A percentile compares a stretch with the other conserved stretches of the same genome.
These are phyloP conservation scores for Dryocosmus kuriphilus DNA, from an alignment of 2,888 invertebrate genomes.

Conservation along the genomic window DNA sequence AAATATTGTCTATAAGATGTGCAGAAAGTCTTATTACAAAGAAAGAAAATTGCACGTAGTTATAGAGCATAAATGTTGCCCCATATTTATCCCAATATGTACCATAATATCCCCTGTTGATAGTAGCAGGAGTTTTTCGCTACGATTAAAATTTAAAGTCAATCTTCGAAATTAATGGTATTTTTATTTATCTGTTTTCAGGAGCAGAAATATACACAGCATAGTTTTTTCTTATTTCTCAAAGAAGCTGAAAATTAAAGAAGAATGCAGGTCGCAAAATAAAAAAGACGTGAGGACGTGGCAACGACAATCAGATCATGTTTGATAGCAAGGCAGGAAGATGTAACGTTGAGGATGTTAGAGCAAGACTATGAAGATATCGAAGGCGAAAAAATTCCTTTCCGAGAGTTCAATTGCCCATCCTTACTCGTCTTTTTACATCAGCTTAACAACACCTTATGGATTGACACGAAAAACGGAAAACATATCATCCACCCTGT, in stretches of 20 bases:
- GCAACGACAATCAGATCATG: constrained; percentile 3
- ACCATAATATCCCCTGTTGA: no score
- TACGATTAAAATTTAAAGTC: no score
- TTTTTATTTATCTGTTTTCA: background rate
- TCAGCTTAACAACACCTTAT: background rate
- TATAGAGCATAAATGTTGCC: no score
- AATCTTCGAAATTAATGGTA: background rate
- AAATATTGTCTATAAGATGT: no score
- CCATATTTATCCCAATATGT: no score
- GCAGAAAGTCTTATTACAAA: no score
- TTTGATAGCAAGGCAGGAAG: background rate
- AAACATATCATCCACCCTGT: background rate
- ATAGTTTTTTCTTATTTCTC: background rate
- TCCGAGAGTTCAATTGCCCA: constrained; percentile 6
- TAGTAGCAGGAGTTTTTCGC: no score
- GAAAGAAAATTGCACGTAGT: no score
- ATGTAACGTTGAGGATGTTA: background rate
- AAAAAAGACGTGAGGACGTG: background rate
- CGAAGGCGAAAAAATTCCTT: background rate
- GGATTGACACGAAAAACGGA: background rate
- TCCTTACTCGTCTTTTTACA: background rate
- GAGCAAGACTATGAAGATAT: constrained; percentile 4
- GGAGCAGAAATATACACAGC: background rate
- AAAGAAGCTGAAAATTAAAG: background rate
- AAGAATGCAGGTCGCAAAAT: background rate